Evolutionary conservation across 2,888 invertebrate species (phyloP), one percentile per base, ranked within the genome.

Genomic region (Dioctria linearis): DNA sequence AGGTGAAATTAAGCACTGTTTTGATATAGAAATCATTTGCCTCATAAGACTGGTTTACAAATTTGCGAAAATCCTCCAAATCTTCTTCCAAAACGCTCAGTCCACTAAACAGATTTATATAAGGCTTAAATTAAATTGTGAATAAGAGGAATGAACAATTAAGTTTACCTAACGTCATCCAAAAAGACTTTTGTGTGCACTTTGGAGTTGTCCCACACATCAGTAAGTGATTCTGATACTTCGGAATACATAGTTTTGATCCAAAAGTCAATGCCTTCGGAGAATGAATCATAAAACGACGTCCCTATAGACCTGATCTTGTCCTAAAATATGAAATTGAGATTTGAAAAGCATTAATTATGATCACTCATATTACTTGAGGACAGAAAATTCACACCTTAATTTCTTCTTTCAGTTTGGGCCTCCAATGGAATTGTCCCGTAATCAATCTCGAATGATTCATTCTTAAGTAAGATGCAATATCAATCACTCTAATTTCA

Each of bases 371-470:
- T 25, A 25, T 25, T 25, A 25, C 25, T 25, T 25, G 25, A 25
- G 6, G 6, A 9, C 49, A 6, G 49, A 46, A 46, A 46, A 46
- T 46, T 46, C 9, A 46, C 49, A 91, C 92, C 85, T 90, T 89
- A 5, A 94, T 84, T 83, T 93, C 93, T 2, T 87, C 85, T 84
- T 92, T 93, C 40, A 96, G 92, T 83, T 94, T 92, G 0, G 95
- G 95, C 39, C 95, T 91, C 96, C 96, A 96, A 81, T 92, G 90
- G 39, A 96, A 89, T n/a, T 92, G 92, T 81, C 95, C 95, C 2
- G 95, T 95, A 11, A 96, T 90, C 0, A 96, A 90, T 54, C 95
- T 91, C 0, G 96, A 96, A 86, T 96, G 96, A 89, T 96, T 96
- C 84, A 96, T 91, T 42, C 94, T 92, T 66, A 96, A 89, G 87